Conservation (phyloP, 1,140 invertebrate genomes). For the Scylla paramamosain region DNA sequence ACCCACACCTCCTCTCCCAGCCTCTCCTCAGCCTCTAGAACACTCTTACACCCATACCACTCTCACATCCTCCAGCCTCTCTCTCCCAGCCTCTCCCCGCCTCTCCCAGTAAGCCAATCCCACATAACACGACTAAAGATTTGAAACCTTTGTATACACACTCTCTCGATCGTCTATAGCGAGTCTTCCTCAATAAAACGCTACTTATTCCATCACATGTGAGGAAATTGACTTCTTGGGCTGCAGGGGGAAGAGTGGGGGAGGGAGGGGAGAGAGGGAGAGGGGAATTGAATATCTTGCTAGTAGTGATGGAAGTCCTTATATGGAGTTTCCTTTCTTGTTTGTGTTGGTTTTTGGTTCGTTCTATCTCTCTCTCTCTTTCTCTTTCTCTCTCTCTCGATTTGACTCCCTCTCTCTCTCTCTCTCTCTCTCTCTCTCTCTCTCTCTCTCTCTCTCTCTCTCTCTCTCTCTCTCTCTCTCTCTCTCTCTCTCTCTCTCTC, state of each 20-base stretch:
- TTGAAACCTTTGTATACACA: not conserved
- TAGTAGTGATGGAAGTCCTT: not conserved
- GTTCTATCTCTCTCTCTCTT: not conserved
- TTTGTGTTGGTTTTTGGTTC: not conserved
- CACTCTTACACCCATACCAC: not conserved
- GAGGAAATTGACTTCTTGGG: conserved; percentile 66
- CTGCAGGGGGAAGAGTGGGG: not conserved
- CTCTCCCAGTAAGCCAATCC: not conserved
- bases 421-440: not conserved
- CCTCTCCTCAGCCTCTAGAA: too few species aligned
- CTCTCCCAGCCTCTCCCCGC: not conserved
- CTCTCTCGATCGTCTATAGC: too few species aligned
- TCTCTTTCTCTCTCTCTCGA: conserved; percentile 6
- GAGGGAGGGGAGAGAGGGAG: not conserved
- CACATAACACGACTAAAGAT: not conserved
- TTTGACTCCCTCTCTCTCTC: not conserved
- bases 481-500: not conserved
- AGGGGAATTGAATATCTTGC: not conserved
- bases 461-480: not conserved
- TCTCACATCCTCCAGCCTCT: conserved; percentile 30
- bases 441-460: not conserved
- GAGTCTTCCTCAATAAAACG: conserved; percentile 61
- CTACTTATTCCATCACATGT: conserved; percentile 59
- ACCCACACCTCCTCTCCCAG: too few species aligned
- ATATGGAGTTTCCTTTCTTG: not conserved